A percentile compares a stretch with the other conserved stretches of the same genome.
Evolutionary conservation across 2,113 vertebrate species (phyloP).

Genomic region (Lamprologus sp.): DNA sequence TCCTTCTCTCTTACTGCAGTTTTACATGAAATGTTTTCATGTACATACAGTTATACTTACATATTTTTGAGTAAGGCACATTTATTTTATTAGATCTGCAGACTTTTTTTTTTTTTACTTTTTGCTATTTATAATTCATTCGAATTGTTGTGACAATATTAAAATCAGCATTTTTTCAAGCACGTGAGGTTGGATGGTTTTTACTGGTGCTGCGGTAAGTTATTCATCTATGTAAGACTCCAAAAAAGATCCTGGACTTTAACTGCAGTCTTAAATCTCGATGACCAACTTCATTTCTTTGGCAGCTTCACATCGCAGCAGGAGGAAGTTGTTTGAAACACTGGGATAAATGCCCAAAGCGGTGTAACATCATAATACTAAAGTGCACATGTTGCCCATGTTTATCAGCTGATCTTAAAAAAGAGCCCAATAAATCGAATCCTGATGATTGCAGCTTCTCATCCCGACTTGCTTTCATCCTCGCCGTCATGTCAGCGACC

Average conservation of each 20-base stretch:
- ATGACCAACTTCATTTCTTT: neutral
- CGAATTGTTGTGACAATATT: neutral
- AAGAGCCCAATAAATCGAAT: neutral
- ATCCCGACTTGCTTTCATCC: neutral
- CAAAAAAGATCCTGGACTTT: neutral
- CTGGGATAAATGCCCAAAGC: neutral
- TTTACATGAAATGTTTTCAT: neutral
- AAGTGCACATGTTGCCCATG: neutral
- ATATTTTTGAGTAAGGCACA: neutral
- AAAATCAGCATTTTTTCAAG: accelerated
- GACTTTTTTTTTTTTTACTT: neutral
- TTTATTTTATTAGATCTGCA: accelerated
- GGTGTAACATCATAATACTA: neutral
- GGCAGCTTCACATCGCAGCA: neutral
- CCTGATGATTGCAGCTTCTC: neutral
- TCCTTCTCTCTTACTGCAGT: neutral
- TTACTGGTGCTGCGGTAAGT: neutral
- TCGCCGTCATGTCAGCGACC: neutral
- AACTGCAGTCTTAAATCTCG: neutral
- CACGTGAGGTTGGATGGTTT: neutral
- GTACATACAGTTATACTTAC: neutral
- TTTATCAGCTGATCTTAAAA: neutral
- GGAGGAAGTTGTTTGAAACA: neutral
- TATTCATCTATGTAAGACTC: neutral
- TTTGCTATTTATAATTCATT: neutral